A percentile compares a stretch with the other conserved stretches of the same genome.
Evolutionary conservation across 1,140 invertebrate genomes (phyloP).

Genomic region (Triops longicaudatus): DNA sequence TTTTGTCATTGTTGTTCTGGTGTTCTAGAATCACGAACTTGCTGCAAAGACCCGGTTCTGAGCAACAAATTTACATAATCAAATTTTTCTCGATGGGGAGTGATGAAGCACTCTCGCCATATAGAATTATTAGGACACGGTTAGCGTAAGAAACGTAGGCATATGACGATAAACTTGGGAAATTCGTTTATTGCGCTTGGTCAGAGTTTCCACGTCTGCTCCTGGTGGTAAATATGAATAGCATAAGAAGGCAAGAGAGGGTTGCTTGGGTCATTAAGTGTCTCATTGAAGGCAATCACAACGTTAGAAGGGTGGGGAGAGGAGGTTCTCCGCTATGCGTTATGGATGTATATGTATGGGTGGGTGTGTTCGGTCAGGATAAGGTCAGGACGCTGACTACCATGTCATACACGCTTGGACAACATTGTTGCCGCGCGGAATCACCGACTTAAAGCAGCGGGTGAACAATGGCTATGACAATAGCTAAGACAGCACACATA

Average conservation of each 20-base stretch:
- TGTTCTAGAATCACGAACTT: no score
- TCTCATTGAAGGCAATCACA: constrained; percentile 15
- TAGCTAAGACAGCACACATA: constrained; percentile 1
- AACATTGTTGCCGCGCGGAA: constrained; percentile 10
- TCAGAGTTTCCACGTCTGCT: background rate
- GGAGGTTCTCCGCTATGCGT: background rate
- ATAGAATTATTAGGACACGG: background rate
- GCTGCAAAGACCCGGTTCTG: no score
- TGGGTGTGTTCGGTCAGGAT: background rate
- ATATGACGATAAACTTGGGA: background rate
- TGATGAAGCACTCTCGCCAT: background rate
- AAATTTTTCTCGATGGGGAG: background rate
- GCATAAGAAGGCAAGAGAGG: background rate
- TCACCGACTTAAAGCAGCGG: background rate
- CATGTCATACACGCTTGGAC: constrained; percentile 6
- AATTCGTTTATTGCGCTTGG: constrained; percentile 8
- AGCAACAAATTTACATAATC: background rate
- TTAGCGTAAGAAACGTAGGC: background rate
- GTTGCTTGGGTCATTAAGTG: constrained; percentile 14
- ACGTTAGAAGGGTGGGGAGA: background rate
- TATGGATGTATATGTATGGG: background rate
- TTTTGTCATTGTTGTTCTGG: no score
- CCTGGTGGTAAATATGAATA: constrained; percentile 11
- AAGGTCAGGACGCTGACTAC: background rate
- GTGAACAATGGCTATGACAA: constrained; percentile 12